Conservation (phyloP, 2,113 vertebrate species). For the Carettochelys insculpta region DNA sequence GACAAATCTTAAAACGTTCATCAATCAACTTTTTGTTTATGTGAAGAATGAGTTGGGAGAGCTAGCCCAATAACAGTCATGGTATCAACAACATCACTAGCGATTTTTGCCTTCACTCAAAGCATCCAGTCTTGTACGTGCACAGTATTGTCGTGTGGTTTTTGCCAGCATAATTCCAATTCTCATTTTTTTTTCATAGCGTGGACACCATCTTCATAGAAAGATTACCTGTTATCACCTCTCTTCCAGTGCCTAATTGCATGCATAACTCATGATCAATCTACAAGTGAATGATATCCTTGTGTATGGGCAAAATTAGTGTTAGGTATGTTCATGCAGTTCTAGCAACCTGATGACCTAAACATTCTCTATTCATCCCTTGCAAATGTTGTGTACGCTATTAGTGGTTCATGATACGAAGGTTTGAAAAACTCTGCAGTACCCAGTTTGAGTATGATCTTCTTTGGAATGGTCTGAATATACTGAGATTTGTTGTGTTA, state of each 20-base stretch:
- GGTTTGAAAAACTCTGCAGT: neutral
- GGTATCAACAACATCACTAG: neutral
- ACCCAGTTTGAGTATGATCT: neutral
- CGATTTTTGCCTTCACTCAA: neutral
- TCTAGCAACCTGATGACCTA: too few relatives aligned
- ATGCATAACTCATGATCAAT: neutral
- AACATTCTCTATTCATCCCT: neutral
- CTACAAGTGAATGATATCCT: fast-evolving
- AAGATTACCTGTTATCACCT: neutral
- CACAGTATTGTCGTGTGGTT: neutral
- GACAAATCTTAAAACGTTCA: neutral
- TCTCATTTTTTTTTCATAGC: neutral
- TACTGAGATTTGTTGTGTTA: neutral
- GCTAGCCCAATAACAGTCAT: neutral
- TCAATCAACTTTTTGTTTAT: neutral
- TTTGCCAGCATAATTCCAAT: neutral
- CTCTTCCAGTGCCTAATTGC: neutral
- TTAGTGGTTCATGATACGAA: neutral
- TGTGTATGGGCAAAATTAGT: neutral
- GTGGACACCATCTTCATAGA: neutral
- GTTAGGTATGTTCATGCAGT: neutral
- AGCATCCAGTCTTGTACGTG: neutral
- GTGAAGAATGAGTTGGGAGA: too few relatives aligned
- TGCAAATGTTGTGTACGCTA: neutral
- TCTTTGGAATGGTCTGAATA: neutral